Percentiles rank a stretch among this genome's conserved stretches.
phyloP scores from a whole-genome alignment of 2,888 invertebrate genomes.

The Orthosia incerta region DNA sequence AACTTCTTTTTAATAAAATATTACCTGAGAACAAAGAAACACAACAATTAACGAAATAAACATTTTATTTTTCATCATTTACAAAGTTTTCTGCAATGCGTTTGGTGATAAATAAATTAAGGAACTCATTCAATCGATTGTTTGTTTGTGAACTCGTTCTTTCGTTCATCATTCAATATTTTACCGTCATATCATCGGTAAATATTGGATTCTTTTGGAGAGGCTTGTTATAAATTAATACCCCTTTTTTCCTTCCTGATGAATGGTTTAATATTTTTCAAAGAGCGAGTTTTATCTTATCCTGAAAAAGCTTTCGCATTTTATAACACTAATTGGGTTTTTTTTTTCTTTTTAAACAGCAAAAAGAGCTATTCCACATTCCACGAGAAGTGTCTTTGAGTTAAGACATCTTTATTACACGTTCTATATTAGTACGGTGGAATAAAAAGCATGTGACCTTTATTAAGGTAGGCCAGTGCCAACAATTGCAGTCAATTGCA shows the following conservation, averaged over 20 bases:
- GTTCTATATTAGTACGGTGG: too few relatives aligned
- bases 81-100: too few relatives aligned
- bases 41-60: background rate
- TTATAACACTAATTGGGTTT: too few relatives aligned
- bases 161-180: conserved; percentile 39
- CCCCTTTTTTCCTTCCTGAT: conserved; percentile 2
- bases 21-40: conserved; percentile 43
- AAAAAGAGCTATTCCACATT: too few relatives aligned
- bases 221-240: background rate
- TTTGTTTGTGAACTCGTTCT: conserved; percentile 31
- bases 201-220: conserved; percentile 1
- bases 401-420: too few relatives aligned
- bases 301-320: too few relatives aligned
- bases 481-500: too few relatives aligned
- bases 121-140: conserved; percentile 20
- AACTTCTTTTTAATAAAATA: background rate
- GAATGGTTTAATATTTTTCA: background rate
- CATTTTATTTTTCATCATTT: too few relatives aligned
- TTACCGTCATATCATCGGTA: background rate
- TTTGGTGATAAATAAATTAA: conserved; percentile 47
- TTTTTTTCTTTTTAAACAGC: too few relatives aligned
- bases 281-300: background rate
- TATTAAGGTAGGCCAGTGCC: too few relatives aligned
- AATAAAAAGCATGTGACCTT: too few relatives aligned
- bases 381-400: too few relatives aligned